A percentile compares a stretch with the other conserved stretches of the same genome.
Evolutionary conservation across 1,140 invertebrate species (phyloP).

Genomic region (Hylaeus anthracinus): DNA sequence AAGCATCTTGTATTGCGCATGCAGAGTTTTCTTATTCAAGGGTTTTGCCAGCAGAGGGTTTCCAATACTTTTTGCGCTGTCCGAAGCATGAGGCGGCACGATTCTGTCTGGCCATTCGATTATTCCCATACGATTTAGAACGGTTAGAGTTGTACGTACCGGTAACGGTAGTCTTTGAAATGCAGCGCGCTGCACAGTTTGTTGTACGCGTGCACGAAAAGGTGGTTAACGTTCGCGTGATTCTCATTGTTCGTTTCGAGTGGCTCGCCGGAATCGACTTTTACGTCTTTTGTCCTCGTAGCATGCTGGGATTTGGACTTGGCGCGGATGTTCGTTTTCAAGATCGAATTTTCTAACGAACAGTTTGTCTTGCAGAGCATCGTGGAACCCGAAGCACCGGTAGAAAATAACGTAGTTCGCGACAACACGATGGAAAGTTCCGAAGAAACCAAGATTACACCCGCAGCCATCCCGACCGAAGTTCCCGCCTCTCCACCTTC

Average conservation of each 20-base stretch:
- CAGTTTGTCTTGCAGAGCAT: conserved; percentile 67
- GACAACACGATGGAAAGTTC: conserved; percentile 70
- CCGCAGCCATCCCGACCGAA: conserved; percentile 71
- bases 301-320: conserved; percentile 66
- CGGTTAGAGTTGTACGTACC: not conserved
- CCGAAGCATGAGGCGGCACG: conserved; percentile 59
- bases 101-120: conserved; percentile 49
- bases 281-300: conserved; percentile 52
- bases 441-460: conserved; percentile 72
- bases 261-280: conserved; percentile 53
- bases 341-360: conserved; percentile 20
- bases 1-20: conserved; percentile 72
- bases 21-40: conserved; percentile 62
- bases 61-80: conserved; percentile 64
- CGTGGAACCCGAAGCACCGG: conserved; percentile 67
- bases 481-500: conserved; percentile 61
- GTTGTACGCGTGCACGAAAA: no score
- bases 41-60: conserved; percentile 51
- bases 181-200: no score
- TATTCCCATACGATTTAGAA: not conserved
- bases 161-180: no score
- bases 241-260: not conserved
- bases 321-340: not conserved
- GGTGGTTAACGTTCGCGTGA: no score
- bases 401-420: conserved; percentile 69